Base-by-base conservation (phyloP, 2,888 invertebrate genomes). In the Ptychoptera albimana region DNA sequence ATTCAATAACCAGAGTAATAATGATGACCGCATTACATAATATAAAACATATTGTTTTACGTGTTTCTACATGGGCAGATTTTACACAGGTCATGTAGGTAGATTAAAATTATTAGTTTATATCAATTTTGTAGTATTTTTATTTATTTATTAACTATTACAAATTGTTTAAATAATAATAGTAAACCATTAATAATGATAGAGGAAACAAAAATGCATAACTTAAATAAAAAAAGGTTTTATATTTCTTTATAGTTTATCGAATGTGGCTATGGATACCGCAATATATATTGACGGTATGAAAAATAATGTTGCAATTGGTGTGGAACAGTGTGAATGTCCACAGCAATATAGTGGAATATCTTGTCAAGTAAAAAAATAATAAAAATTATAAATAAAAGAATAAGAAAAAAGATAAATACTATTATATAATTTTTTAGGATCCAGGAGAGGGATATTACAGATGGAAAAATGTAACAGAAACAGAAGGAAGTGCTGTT, bases 11-110 rank as follows among this genome's bases (percentile, higher is more conserved):
- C 37, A 69, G 88, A 32, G 74, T 78, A 47, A 79, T 83, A 31
- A 70, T 97, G 56, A 92, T 97, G 94, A 73, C 91, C n/a, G 84
- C 88, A 0, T 70, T 97, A 48, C 89, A 92, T 58, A 83, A 86
- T 54, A 68, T 97, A 0, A 80, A 85, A 47, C 77, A 82, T 50
- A 73, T 93, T 48, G 73, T 86, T 38, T 69, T 96, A 37, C 70
- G 87, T 41, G 85, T 80, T 2, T 76, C 80, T 0, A 72, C 75
- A 46, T 71, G 75, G 47, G 68, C 74, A 1, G 74, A 77, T 48
- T 76, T 76, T 51, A 67, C 69, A 9, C 68, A 67, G 60, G 70
- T 74, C 41, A 69, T 68, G 77, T 77, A 64, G 61, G 68, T 60
- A 23, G 34, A 42, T 42, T 42, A 15, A 34, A 42, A 15, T n/a